Conservation (phyloP, 2,113 vertebrate species). For the Colaptes auratus region DNA sequence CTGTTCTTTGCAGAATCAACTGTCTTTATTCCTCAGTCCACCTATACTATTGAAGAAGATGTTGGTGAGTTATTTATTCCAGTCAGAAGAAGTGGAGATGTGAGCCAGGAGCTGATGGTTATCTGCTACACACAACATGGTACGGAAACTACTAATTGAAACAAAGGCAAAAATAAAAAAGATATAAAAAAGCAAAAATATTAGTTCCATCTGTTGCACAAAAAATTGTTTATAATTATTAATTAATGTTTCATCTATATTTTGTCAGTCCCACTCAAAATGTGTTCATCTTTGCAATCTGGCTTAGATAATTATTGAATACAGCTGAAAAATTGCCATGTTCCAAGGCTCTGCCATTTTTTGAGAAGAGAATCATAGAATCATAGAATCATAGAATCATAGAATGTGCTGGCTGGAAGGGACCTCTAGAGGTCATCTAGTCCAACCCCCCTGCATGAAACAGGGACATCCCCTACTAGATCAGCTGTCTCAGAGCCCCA, state of each 20-base stretch:
- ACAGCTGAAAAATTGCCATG: neutral
- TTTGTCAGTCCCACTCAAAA: neutral
- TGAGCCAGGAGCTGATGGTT: conserved; percentile 92
- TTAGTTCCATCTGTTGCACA: neutral
- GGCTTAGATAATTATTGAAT: neutral
- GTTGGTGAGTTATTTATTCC: conserved; percentile 90
- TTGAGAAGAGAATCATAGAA: too few species aligned
- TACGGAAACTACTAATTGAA: conserved; percentile 43
- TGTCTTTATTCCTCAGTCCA: conserved; percentile 89
- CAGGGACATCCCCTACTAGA: too few species aligned
- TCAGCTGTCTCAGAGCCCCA: too few species aligned
- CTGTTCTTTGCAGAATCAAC: conserved; percentile 85
- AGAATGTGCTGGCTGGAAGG: too few species aligned
- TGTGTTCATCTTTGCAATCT: neutral
- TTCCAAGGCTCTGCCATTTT: neutral
- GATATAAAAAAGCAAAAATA: neutral
- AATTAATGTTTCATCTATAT: neutral
- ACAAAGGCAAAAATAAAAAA: neutral
- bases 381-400: too few species aligned
- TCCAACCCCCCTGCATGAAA: too few species aligned
- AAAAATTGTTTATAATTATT: neutral
- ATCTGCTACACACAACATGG: conserved; percentile 92
- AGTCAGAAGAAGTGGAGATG: conserved; percentile 88
- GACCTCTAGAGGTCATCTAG: too few species aligned
- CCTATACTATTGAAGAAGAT: conserved; percentile 86